Conservation (phyloP, 1,140 invertebrate genomes). For the Panagrolaimus sp. region DNA sequence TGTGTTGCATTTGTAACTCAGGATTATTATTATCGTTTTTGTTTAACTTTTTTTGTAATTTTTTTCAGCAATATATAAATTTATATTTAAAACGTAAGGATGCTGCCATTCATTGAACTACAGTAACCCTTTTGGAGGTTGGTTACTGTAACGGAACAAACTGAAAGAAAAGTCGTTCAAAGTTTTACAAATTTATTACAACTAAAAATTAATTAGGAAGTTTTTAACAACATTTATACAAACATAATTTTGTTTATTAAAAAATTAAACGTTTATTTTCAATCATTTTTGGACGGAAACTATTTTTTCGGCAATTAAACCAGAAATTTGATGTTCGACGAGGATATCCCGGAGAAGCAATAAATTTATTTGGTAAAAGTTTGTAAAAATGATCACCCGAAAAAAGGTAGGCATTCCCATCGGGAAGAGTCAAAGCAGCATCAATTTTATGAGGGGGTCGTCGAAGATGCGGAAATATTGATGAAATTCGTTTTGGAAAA, state of each 20-base stretch:
- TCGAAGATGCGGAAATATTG: constrained; percentile 83
- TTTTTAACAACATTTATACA: too few relatives aligned
- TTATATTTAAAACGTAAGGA: too few relatives aligned
- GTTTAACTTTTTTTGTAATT: too few relatives aligned
- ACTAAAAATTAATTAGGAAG: too few relatives aligned
- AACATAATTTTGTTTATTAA: background rate
- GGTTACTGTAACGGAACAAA: too few relatives aligned
- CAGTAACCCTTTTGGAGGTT: too few relatives aligned
- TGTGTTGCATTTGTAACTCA: too few relatives aligned
- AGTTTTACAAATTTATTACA: too few relatives aligned
- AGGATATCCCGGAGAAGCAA: constrained; percentile 17
- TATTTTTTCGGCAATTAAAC: constrained; percentile 16
- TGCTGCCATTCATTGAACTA: too few relatives aligned
- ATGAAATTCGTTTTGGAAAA: constrained; percentile 65
- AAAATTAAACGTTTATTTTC: constrained; percentile 13
- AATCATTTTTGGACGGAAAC: background rate
- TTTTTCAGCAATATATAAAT: too few relatives aligned
- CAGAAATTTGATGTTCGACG: background rate
- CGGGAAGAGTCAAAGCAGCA: constrained; percentile 81
- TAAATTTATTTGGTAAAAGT: constrained; percentile 63
- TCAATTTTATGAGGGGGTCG: constrained; percentile 79
- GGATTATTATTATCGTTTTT: too few relatives aligned
- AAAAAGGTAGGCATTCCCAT: constrained; percentile 94
- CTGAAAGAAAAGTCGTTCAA: too few relatives aligned
- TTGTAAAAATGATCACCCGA: constrained; percentile 81